These are phyloP conservation scores for Alaudala cheleensis DNA, from an alignment of 2,113 vertebrate genomes.

Conservation along the genomic window DNA sequence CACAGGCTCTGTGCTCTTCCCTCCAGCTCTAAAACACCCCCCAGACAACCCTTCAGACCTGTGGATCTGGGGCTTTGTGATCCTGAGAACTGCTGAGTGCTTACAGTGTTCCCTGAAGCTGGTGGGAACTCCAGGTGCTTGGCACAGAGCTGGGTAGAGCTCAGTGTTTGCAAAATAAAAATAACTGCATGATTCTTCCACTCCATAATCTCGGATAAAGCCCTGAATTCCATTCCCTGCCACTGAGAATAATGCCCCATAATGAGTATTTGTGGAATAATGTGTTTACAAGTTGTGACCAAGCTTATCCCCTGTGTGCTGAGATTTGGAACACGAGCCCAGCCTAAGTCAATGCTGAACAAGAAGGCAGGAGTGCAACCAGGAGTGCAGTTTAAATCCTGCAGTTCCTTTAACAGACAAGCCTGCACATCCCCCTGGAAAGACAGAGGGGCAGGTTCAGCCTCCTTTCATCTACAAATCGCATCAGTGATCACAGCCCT, in stretches of 20 bases:
- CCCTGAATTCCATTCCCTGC: not conserved
- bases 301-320: not conserved
- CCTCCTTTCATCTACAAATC: not conserved
- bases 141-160: not conserved
- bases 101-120: not conserved
- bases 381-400: not conserved
- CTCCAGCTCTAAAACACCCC: not conserved
- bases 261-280: slow-evolving; percentile 10
- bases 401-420: not conserved
- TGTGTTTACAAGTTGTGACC: not conserved
- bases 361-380: not conserved
- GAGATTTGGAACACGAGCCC: not conserved
- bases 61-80: not conserved
- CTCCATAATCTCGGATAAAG: not conserved
- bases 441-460: not conserved
- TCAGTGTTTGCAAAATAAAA: slow-evolving; percentile 10
- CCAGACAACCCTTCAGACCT: not conserved
- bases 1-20: not conserved
- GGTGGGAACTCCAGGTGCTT: not conserved
- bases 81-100: not conserved
- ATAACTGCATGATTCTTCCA: not conserved
- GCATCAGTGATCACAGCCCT: not conserved
- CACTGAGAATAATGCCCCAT: not conserved
- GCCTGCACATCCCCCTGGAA: not conserved
- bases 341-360: not conserved